Percentiles rank a stretch among this genome's conserved stretches.
These are phyloP conservation scores for Tauraco hartlaubi DNA, from an alignment of 2,797 vertebrate species.

Conservation along the genomic window DNA sequence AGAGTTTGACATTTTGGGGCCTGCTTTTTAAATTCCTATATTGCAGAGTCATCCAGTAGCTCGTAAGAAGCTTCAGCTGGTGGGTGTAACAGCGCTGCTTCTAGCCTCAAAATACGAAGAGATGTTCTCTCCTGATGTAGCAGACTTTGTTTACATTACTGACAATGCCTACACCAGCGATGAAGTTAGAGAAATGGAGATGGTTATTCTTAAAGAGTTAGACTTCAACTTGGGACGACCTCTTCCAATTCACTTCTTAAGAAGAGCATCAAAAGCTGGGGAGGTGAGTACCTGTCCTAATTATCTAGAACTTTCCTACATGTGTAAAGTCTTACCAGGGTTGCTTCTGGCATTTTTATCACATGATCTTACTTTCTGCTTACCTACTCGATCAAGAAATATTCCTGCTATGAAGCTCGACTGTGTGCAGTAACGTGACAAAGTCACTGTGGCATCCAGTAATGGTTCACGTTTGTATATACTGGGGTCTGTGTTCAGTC, in stretches of 20 bases:
- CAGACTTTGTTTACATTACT: slow-evolving; percentile 94
- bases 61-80: slow-evolving; percentile 91
- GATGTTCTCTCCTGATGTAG: slow-evolving; percentile 87
- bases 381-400: background rate
- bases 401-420: background rate
- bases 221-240: slow-evolving; percentile 92
- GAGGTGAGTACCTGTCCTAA: slow-evolving; percentile 78
- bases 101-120: slow-evolving; percentile 97
- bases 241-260: slow-evolving; percentile 92
- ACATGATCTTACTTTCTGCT: background rate
- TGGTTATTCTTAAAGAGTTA: slow-evolving; percentile 84
- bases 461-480: accelerated
- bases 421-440: background rate
- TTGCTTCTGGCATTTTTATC: background rate
- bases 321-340: background rate
- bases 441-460: background rate
- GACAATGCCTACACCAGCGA: slow-evolving; percentile 88
- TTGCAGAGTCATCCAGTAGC: slow-evolving; percentile 88
- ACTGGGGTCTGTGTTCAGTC: background rate
- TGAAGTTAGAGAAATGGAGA: slow-evolving; percentile 94
- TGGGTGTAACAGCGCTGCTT: slow-evolving; percentile 91
- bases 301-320: background rate
- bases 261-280: slow-evolving; percentile 92
- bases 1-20: background rate
- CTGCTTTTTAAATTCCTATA: background rate